Evolutionary conservation across 37 sponge, comb jelly and placozoan species (phyloP).

Genomic region (Halichondria panicea): DNA sequence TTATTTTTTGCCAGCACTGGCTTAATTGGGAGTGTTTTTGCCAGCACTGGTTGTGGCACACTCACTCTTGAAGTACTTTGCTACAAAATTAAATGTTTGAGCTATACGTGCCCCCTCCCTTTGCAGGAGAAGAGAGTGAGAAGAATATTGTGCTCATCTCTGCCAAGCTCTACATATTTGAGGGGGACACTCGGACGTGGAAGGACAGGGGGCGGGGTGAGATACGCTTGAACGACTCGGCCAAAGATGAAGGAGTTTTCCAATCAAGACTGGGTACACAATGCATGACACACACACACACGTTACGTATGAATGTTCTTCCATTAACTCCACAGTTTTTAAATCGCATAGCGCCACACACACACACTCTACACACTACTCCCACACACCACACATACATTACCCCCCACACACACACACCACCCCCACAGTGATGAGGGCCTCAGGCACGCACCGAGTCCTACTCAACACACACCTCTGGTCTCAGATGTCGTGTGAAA

Average conservation of each 20-base stretch:
- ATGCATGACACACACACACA: not conserved
- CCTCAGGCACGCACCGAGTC: constrained; percentile 57
- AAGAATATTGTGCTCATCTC: constrained; percentile 56
- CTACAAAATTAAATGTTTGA: too few species aligned
- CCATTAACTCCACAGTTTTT: too few species aligned
- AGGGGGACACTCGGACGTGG: constrained; percentile 58
- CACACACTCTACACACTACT: too few species aligned
- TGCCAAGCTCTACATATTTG: constrained; percentile 57
- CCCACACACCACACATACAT: too few species aligned
- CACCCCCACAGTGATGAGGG: constrained; percentile 67
- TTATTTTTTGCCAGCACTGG: too few species aligned
- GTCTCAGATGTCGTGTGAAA: constrained; percentile 81
- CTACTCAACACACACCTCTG: constrained; percentile 78
- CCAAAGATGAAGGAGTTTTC: constrained; percentile 56
- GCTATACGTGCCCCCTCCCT: too few species aligned
- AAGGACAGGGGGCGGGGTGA: constrained; percentile 75
- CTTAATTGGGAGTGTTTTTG: too few species aligned
- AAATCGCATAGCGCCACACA: too few species aligned
- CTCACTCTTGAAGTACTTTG: too few species aligned
- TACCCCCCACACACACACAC: too few species aligned
- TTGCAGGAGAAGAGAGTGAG: constrained; percentile 60
- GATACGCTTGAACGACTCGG: constrained; percentile 60
- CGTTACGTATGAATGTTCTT: not conserved
- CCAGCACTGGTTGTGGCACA: too few species aligned
- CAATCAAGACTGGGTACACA: constrained; percentile 69